Percentiles rank a stretch among this genome's conserved stretches.
phyloP scores from a whole-genome alignment of 1,140 invertebrate genomes.

The Drosophila guanche region DNA sequence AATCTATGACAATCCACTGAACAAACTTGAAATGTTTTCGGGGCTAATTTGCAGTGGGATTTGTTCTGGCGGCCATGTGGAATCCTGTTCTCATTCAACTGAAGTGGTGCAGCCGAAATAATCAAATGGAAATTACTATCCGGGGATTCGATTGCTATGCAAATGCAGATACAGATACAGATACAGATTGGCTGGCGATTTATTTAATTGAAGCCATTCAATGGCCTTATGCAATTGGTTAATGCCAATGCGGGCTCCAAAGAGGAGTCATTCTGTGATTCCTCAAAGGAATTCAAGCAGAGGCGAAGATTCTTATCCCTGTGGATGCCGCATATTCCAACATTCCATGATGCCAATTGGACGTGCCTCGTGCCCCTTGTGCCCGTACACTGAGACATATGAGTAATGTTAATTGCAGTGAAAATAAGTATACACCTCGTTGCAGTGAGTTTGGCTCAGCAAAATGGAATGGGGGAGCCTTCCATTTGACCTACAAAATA shows the following conservation, averaged over 20 bases:
- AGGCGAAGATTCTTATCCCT: slow-evolving; percentile 6
- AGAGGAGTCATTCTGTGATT: not conserved
- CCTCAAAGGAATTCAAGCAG: not conserved
- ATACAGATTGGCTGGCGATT: slow-evolving; percentile 15
- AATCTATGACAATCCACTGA: not conserved
- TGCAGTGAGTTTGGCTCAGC: slow-evolving; percentile 40
- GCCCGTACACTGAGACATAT: slow-evolving; percentile 43
- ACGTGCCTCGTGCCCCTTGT: slow-evolving; percentile 1
- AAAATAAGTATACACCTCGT: slow-evolving; percentile 73
- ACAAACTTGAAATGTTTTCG: slow-evolving; percentile 26
- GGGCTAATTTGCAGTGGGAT: slow-evolving; percentile 34
- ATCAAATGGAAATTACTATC: slow-evolving; percentile 36
- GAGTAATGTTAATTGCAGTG: slow-evolving; percentile 66
- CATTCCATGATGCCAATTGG: slow-evolving; percentile 49
- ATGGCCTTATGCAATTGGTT: slow-evolving; percentile 50
- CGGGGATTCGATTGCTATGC: slow-evolving; percentile 18
- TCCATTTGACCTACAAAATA: not conserved
- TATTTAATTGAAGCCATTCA: slow-evolving; percentile 46
- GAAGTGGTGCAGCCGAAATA: slow-evolving; percentile 29
- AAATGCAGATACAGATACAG: slow-evolving; percentile 15
- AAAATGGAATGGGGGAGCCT: slow-evolving; percentile 13
- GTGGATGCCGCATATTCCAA: slow-evolving; percentile 40
- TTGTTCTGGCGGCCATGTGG: not conserved
- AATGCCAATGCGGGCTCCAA: slow-evolving; percentile 8
- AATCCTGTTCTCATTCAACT: slow-evolving; percentile 21